Conservation (phyloP, 2,113 vertebrate species). For the Amphilophus citrinellus region DNA sequence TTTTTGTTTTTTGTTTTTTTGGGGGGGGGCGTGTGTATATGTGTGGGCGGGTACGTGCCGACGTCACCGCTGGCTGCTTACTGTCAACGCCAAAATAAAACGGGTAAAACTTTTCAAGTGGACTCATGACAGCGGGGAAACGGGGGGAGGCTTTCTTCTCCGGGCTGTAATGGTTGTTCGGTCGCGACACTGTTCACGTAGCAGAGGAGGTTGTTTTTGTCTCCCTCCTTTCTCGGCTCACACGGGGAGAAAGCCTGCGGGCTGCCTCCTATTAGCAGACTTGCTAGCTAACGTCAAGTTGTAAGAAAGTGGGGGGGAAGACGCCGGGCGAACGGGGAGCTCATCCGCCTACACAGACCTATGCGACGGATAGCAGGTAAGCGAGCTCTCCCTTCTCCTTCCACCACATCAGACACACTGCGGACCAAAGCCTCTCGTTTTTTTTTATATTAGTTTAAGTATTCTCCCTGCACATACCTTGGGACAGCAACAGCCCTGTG, state of each 20-base stretch:
- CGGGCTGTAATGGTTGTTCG: conserved; percentile 4
- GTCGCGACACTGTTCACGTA: background rate
- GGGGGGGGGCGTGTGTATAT: conserved; percentile 49
- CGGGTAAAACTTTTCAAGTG: conserved; percentile 52
- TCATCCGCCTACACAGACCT: conserved; percentile 64
- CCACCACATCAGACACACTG: background rate
- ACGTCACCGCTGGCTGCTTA: conserved; percentile 66
- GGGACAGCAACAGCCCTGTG: conserved; percentile 21
- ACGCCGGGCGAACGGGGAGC: conserved; percentile 60
- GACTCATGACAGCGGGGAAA: background rate
- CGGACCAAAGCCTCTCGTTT: background rate
- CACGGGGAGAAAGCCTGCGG: conserved; percentile 32
- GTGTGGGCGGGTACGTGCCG: conserved; percentile 45
- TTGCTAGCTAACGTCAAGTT: conserved; percentile 75
- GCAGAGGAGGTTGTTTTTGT: conserved; percentile 13
- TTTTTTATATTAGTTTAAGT: background rate
- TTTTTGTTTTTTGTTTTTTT: too few species aligned
- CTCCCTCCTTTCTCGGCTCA: conserved; percentile 24
- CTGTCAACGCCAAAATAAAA: conserved; percentile 80
- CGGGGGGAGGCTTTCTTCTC: background rate
- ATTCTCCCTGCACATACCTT: background rate
- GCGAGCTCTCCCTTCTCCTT: background rate
- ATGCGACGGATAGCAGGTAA: conserved; percentile 81
- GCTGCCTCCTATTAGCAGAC: conserved; percentile 63
- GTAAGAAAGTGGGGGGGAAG: conserved; percentile 72